Percentiles rank a stretch among this genome's conserved stretches.
Evolutionary conservation across 2,797 vertebrate genomes (phyloP).

Genomic region (Pogonophryne albipinna): DNA sequence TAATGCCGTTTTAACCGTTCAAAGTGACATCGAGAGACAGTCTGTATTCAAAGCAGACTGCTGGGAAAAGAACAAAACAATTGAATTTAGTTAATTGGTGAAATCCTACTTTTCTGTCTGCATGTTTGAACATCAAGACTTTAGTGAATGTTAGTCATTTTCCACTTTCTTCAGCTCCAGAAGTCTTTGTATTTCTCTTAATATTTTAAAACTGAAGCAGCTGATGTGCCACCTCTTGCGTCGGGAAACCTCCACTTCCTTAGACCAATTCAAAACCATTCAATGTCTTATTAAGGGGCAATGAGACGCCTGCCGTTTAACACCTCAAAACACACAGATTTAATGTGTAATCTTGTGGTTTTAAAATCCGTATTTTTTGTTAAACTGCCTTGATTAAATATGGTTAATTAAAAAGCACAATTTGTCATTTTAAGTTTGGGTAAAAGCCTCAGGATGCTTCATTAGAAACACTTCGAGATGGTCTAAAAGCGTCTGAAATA

Average conservation of each 20-base stretch:
- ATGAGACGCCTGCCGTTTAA: neutral
- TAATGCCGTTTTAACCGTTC: constrained; percentile 11
- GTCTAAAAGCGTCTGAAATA: too few species aligned
- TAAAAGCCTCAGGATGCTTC: neutral
- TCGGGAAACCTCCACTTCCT: neutral
- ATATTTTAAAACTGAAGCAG: constrained; percentile 5
- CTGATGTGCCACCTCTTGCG: too few species aligned
- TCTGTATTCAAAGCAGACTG: constrained; percentile 11
- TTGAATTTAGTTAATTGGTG: too few species aligned
- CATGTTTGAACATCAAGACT: too few species aligned
- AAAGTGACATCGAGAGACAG: neutral
- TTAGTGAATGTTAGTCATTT: neutral
- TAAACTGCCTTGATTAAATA: neutral
- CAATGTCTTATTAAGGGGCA: neutral
- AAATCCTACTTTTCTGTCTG: too few species aligned
- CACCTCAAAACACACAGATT: neutral
- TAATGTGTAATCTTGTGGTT: neutral
- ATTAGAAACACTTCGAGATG: neutral
- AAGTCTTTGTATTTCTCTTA: neutral
- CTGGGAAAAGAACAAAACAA: neutral
- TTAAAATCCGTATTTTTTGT: neutral
- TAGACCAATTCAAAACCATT: neutral
- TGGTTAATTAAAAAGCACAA: neutral
- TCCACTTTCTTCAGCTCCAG: neutral
- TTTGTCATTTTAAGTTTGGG: neutral